Evolutionary conservation across 2,888 invertebrate genomes (phyloP), one percentile per base, ranked within the genome.

Genomic region (Zaprionus obscuricornis): DNA sequence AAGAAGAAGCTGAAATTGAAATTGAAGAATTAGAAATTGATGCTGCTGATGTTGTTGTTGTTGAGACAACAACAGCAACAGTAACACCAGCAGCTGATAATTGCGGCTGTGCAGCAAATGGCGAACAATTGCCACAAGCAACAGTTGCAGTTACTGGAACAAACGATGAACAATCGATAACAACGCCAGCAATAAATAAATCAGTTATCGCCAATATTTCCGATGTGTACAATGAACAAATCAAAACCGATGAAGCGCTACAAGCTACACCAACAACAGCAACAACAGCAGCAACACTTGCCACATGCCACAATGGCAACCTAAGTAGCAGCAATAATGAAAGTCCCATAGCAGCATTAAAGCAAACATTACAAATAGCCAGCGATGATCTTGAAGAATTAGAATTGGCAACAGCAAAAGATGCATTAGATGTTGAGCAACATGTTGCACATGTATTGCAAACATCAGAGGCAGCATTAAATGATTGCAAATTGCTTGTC

Each of bases 381-480:
- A n/a, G 73, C 7, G 86, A 84, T 0, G 85, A 88, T 33, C 51
- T 88, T 5, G 88, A 88, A 36, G 88, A 88, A 27, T 70, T 87
- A 5, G 87, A 85, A 42, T 36, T 87, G 42, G 82, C 85, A 13
- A 84, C 75, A 0, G 72, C 76, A 54, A 88, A 87, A 57, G 83
- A 77, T 29, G 37, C 81, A 1, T 60, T 83, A 17, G 91, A 92
- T 52, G 90, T 91, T n/a, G 91, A 91, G 49, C 91, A 91, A 60
- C 92, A 92, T 50, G 91, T 92, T 39, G 90, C 91, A 45, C 91
- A 91, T 65, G 92, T 92, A 31, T 68, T 92, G 29, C 88, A 90
- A 16, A 91, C 90, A 54, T 92, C 92, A 1, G 92, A 92, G 64
- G 90, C 91, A 72, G 86, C 91, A 18, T 82, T 92, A 18, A 90